Evolutionary conservation across 2,113 vertebrate genomes (phyloP), one percentile per base, ranked within the genome.

Genomic region (Sorex fumeus): DNA sequence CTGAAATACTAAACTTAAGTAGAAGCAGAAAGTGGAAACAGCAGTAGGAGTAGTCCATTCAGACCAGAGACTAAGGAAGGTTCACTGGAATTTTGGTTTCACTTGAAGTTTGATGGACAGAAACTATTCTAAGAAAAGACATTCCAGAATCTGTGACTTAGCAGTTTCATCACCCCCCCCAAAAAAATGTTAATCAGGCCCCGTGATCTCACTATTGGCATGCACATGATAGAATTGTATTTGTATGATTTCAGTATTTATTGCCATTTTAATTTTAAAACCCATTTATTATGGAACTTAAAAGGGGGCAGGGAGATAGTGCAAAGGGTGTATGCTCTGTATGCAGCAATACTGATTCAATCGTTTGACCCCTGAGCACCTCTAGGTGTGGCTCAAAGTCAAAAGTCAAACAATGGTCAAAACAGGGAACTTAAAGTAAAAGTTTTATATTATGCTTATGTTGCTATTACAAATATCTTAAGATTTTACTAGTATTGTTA

Each of bases 71-170:
- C 83, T 34, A 69, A 76, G 47, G 90, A 84, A 91, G n/a, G 4
- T 72, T 90, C 45, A 30, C 8, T 18, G 70, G 36, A 36, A 79
- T 18, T 64, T 88, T 36, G 25, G 27, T 94, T 94, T 93, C 80
- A 76, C 34, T 18, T 93, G 50, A 43, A 71, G 21, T 81, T 78
- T 47, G 43, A 91, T 82, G 47, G n/a, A 83, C 69, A 84, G 66
- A 89, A 93, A 69, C 16, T 28, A 94, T 91, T 90, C 45, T 88
- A 83, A 69, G 34, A 82, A 93, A 80, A 84, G 25, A 36, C 36
- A 77, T 74, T 72, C 34, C 16, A 83, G 23, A 34, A 53, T 87
- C 64, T 91, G 40, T 47, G 62, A 64, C 87, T 71, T 75, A 66
- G 66, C 32, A 64, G 16, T 88, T 93, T 95, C 75, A 43, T 75